Conservation (phyloP, 2,888 invertebrate species). For the Noctua janthe region DNA sequence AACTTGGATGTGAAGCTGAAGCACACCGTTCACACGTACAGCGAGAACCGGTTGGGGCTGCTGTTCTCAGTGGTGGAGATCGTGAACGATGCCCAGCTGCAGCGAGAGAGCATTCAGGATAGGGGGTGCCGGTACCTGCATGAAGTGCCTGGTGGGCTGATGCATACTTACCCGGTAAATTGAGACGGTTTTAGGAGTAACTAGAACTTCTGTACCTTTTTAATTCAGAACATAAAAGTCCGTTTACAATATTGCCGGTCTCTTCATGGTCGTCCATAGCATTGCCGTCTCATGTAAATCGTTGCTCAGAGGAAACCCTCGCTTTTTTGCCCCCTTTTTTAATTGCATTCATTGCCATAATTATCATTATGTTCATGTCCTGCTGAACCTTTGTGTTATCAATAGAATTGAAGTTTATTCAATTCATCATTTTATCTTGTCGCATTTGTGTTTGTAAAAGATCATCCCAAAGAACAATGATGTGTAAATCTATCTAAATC, state of each 20-base stretch:
- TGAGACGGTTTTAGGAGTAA: too few relatives aligned
- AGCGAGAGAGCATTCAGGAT: constrained; percentile 82
- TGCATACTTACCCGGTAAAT: constrained; percentile 79
- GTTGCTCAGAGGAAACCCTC: background rate
- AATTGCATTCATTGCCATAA: background rate
- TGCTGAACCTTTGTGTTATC: background rate
- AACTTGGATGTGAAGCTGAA: constrained; percentile 73
- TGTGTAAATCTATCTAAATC: background rate
- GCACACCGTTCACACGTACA: constrained; percentile 66
- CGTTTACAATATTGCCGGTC: background rate
- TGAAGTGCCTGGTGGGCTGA: constrained; percentile 81
- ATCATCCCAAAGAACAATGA: background rate
- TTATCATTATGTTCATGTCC: background rate
- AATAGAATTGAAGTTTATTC: background rate
- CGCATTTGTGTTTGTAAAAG: background rate
- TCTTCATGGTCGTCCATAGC: too few relatives aligned
- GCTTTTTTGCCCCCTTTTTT: background rate
- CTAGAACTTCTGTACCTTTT: background rate
- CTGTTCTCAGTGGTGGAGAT: constrained; percentile 83
- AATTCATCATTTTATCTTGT: background rate
- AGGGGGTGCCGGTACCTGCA: constrained; percentile 90
- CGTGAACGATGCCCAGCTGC: constrained; percentile 80
- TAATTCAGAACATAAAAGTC: too few relatives aligned
- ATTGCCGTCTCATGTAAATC: background rate
- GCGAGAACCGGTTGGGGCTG: constrained; percentile 68